phyloP scores from a whole-genome alignment of 2,113 vertebrate species.

The Mola mola region DNA sequence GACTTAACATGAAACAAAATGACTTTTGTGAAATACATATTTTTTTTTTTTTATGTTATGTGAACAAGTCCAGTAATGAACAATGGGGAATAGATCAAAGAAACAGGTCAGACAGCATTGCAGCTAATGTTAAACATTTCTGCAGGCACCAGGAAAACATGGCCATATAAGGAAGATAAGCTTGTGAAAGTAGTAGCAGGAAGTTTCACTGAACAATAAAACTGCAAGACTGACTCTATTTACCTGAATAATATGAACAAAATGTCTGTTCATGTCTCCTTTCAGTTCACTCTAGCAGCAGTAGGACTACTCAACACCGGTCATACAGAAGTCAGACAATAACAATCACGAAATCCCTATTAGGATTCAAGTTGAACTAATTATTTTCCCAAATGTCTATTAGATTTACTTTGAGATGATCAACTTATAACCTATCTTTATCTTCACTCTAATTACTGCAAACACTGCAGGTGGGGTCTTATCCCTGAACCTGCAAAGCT shows the following conservation, averaged over 20 bases:
- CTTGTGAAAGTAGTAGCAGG: constrained; percentile 40
- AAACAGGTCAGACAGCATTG: constrained; percentile 65
- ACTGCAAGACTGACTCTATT: constrained; percentile 19
- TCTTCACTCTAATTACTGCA: constrained; percentile 24
- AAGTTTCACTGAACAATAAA: constrained; percentile 37
- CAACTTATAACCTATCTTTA: too few relatives aligned
- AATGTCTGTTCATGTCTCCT: too few relatives aligned
- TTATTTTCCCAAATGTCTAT: too few relatives aligned
- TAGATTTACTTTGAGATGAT: too few relatives aligned
- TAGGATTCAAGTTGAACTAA: too few relatives aligned
- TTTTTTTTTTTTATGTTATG: constrained; percentile 1
- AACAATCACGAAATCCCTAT: too few relatives aligned
- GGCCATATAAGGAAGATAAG: constrained; percentile 34
- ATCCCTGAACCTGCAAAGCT: constrained; percentile 14
- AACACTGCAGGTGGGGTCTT: background rate
- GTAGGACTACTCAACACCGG: constrained; percentile 24
- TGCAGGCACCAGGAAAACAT: constrained; percentile 34
- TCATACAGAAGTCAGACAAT: constrained; percentile 4
- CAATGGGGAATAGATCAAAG: constrained; percentile 40
- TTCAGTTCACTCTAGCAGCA: too few relatives aligned
- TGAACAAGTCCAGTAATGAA: constrained; percentile 14
- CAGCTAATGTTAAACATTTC: constrained; percentile 34
- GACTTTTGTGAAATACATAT: background rate
- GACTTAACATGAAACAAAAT: background rate
- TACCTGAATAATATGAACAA: background rate